These are phyloP conservation scores for Eumaeus atala DNA, from an alignment of 1,140 invertebrate species.

Conservation along the genomic window DNA sequence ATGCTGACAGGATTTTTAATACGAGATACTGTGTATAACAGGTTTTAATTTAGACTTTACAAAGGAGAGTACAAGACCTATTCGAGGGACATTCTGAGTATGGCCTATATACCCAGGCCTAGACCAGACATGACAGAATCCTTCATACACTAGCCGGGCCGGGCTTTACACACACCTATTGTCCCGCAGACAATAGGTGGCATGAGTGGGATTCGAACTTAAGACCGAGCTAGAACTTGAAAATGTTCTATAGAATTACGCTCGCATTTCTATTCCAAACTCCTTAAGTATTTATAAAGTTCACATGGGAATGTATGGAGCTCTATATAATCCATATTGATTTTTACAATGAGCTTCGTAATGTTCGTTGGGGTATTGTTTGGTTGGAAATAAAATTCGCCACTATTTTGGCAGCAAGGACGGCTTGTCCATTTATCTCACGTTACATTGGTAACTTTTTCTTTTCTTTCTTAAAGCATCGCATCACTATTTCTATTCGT, in stretches of 20 bases:
- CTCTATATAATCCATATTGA: neutral
- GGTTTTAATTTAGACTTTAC: neutral
- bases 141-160: conserved; percentile 44
- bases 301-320: conserved; percentile 20
- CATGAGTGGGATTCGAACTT: conserved; percentile 43
- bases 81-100: neutral
- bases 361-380: neutral
- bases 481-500: no score
- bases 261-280: conserved; percentile 33
- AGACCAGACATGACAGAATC: conserved; percentile 32
- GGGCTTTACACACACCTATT: conserved; percentile 51
- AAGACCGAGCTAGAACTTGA: conserved; percentile 39
- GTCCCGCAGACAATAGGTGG: conserved; percentile 52
- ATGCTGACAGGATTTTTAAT: conserved; percentile 5
- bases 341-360: no score
- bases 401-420: no score
- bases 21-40: neutral
- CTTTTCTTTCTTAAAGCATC: no score
- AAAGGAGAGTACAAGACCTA: neutral
- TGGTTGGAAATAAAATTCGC: no score
- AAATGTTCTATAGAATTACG: conserved; percentile 38
- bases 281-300: conserved; percentile 38
- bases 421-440: no score
- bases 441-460: no score
- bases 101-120: neutral